These are phyloP conservation scores for Epizoanthus rinbou DNA, from an alignment of 92 coral and sea anemone genomes.

Conservation along the genomic window DNA sequence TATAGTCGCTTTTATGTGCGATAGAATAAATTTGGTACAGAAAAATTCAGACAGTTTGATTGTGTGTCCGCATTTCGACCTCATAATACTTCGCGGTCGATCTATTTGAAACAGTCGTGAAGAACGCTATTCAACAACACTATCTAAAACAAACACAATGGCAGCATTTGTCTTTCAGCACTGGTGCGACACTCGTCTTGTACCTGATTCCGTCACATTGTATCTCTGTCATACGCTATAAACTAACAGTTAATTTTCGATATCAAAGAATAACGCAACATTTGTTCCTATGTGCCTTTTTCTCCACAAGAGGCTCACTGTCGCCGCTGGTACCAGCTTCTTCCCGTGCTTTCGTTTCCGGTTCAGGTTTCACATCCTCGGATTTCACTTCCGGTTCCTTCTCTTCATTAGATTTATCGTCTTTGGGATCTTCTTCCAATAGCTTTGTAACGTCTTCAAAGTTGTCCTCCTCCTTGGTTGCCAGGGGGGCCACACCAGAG, in stretches of 20 bases:
- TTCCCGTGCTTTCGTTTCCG: not conserved
- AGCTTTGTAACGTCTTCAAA: constrained; percentile 19
- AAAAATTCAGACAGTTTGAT: too few species aligned
- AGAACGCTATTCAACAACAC: too few species aligned
- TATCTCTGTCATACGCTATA: not conserved
- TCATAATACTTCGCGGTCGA: too few species aligned
- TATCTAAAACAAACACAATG: too few species aligned
- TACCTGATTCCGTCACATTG: not conserved
- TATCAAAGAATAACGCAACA: constrained; percentile 26
- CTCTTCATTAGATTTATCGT: not conserved
- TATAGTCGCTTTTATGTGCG: too few species aligned
- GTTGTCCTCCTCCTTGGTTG: constrained; percentile 37
- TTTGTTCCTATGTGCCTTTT: constrained; percentile 8
- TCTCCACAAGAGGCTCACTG: constrained; percentile 12
- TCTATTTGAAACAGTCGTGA: too few species aligned
- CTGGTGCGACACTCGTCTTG: too few species aligned
- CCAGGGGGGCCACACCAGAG: constrained; percentile 32
- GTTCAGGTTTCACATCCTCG: not conserved
- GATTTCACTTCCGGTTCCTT: constrained; percentile 1
- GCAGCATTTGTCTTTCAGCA: too few species aligned
- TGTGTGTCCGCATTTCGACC: not conserved
- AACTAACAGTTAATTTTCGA: not conserved
- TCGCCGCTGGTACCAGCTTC: constrained; percentile 9
- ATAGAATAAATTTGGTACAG: too few species aligned
- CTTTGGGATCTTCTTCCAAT: constrained; percentile 5